Evolutionary conservation across 2,113 vertebrate species (phyloP), one percentile per base, ranked within the genome.

Genomic region (Haemorhous mexicanus): DNA sequence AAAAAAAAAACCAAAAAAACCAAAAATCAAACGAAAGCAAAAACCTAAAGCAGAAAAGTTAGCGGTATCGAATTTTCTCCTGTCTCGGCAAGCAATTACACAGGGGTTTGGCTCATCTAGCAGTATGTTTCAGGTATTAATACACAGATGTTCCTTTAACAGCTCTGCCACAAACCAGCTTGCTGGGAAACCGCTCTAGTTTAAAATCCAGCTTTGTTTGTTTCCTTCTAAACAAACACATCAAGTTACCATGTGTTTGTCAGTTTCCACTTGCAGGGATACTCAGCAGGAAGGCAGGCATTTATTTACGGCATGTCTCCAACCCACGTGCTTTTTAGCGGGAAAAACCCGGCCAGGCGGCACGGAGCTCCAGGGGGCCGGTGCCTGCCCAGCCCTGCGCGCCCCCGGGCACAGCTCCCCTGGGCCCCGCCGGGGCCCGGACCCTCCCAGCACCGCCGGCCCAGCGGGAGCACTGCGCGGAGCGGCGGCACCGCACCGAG

Each of bases 261-360:
- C 49, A 8, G 16, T 14, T 69, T 43, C 11, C 46, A 19, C 37
- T 6, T 0, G 5, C 2, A 35, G 17, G 12, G 13, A 8, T 4
- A 0, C 3, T 18, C 2, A 1, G 44, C 3, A 49, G 9, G 22
- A 8, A 3, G 8, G 20, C 7, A 7, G 14, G 16, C 23, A 1
- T 3, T 21, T 9, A 6, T 7, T 21, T 4, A 19, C 4, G 0
- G 1, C 28, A 0, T 0, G 35, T 4, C 50, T 39, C 41, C 21
- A 47, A 56, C 2, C 7, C 47, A 7, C 2, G 1, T 3, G 53
- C 46, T 17, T 41, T 35, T 7, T 0, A 6, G 6, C 4, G 2
- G 16, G 16, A 22, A 1, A 6, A 41, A 2, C 9, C 4, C 0
- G 22, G 1, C 0, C 26, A 1, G 26, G 27, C 0, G 8, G 5